Evolutionary conservation across 2,888 invertebrate species (phyloP), one percentile per base, ranked within the genome.

Genomic region (Pseudococcus jackbeardsleyi): DNA sequence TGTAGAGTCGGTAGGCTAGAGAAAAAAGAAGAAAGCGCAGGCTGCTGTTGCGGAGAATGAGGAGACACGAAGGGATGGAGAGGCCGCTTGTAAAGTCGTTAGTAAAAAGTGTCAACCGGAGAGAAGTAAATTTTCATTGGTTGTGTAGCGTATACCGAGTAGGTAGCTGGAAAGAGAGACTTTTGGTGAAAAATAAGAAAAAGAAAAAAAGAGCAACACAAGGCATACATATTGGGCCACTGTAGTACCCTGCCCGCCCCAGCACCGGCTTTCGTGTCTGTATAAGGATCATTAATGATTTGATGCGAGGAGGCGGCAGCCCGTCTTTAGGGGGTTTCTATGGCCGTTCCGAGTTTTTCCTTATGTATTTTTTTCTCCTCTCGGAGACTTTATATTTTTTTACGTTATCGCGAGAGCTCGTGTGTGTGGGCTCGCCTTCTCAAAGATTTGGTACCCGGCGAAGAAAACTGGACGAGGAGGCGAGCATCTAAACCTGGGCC

Each of bases 61-160:
- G 3, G 5, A n/a, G 54, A 6, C 0, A n/a, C 5, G 50, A 7
- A 54, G 17, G n/a, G 54, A 54, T 12, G 54, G 15, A 15, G 54
- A 54, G 54, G 54, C n/a, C 54, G 54, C 54, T 54, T 54, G 54
- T 54, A 54, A 54, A 54, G 54, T 68, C 68, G 68, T 68, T 68
- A 68, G 68, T 68, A 26, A 68, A 68, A 68, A 68, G 68, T 68
- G 68, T 68, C 68, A 68, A 68, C 68, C 68, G 68, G 22, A 68
- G 54, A 68, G 68, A 68, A 22, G 68, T 68, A 68, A 68, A 68
- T 68, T 68, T 68, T 68, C 68, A 68, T 68, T 68, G 68, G 68
- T 68, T 54, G 54, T 54, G 54, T 54, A 54, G n/a, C 54, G 54
- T 54, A 42, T 42, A 42, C 6, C 42, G 6, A 54, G 54, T 68